phyloP scores from a whole-genome alignment of 2,888 invertebrate species.

The Drosophila meridiana region DNA sequence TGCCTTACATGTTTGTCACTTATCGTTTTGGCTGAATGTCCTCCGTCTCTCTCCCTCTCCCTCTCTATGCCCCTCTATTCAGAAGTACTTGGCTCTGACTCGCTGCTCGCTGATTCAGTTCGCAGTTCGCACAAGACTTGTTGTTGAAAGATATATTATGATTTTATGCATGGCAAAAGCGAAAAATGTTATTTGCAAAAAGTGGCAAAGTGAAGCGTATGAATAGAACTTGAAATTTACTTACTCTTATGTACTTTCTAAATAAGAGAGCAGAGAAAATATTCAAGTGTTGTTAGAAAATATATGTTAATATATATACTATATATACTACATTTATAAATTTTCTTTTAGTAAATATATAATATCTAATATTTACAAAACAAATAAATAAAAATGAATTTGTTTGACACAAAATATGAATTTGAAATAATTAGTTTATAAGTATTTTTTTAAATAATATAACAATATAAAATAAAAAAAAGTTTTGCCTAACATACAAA shows the following conservation, averaged over 20 bases:
- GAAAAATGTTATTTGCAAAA: constrained; percentile 37
- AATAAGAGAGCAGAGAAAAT: background rate
- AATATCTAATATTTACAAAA: background rate
- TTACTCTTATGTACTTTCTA: background rate
- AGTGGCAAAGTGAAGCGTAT: constrained; percentile 3
- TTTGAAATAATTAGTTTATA: too few relatives aligned
- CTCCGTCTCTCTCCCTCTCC: background rate
- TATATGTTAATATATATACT: background rate
- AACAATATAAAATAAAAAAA: too few relatives aligned
- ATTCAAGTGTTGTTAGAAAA: background rate
- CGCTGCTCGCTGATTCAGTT: constrained; percentile 20
- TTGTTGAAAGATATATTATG: constrained; percentile 62
- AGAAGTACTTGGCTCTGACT: constrained; percentile 29
- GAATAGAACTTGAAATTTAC: constrained; percentile 4
- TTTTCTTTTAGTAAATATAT: background rate
- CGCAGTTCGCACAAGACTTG: background rate
- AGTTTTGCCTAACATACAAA: too few relatives aligned
- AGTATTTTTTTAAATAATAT: too few relatives aligned
- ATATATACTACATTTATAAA: background rate
- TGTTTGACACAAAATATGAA: too few relatives aligned
- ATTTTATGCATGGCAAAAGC: constrained; percentile 71
- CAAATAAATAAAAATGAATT: too few relatives aligned
- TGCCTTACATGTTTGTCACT: constrained; percentile 77
- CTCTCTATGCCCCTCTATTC: background rate
- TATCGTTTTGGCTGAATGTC: constrained; percentile 71